Evolutionary conservation across 2,113 vertebrate genomes (phyloP), one percentile per base, ranked within the genome.

Genomic region (Oncorhynchus nerka): DNA sequence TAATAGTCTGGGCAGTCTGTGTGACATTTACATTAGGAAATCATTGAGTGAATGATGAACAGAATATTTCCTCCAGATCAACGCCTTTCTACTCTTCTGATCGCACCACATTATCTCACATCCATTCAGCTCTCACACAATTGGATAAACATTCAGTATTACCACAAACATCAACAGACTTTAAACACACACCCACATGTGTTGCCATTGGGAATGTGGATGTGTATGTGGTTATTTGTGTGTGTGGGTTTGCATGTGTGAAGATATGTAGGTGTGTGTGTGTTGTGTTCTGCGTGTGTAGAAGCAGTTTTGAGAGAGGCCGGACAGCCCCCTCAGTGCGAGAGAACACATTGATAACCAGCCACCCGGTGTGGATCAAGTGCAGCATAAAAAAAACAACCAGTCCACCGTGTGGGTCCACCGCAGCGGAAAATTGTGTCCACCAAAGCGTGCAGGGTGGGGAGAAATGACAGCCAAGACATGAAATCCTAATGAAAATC

Each of bases 401-500:
- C 85, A 75, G 78, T 89, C 84, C 81, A 28, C 64, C 64, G 86
- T 88, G 79, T 66, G 76, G 83, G 75, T 67, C 85, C 86, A 90
- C 78, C 70, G n/a, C 84, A 89, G 87, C 80, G 79, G 88, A 92
- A 92, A 93, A 92, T 92, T 92, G 91, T 88, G 84, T 90, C 89
- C 91, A 91, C 81, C 79, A 90, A 92, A 92, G 91, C 90, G 76
- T 93, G 88, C 68, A 77, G 82, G 82, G 80, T 78, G 74, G 80
- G 83, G 76, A 84, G 80, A 92, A 87, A 83, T 90, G 88, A 89
- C 91, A 88, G 88, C 75, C 74, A 87, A 89, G 89, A 90, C 89
- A 90, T 85, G 88, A 86, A 91, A 90, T 92, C 86, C 92, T 90
- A 90, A 91, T 92, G 90, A 91, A 94, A 92, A 91, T 91, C 89